Evolutionary conservation across 2,888 invertebrate species (phyloP), one percentile per base, ranked within the genome.

Genomic region (Apoderus coryli): DNA sequence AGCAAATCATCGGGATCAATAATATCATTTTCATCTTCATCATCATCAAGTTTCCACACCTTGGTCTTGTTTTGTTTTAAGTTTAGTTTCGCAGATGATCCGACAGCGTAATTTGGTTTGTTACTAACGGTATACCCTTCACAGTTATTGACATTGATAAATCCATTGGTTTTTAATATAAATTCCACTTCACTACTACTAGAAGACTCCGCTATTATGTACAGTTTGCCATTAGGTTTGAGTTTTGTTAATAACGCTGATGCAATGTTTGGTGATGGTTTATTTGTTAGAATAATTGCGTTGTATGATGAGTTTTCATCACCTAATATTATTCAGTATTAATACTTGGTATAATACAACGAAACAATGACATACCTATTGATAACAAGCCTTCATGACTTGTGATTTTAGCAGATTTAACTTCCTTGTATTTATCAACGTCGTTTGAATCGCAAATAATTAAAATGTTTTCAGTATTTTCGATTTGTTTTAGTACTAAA

Each of bases 1-100:
- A 98, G 60, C 14, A 98, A 65, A 42, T 79, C 75, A 56, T 90
- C 81, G 36, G 84, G 80, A 58, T 95, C 80, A 41, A 95, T 85
- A 45, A 77, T 76, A 47, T 86, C 81, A 29, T 60, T 60, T 30
- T 70, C 69, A 6, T 76, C 75, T 38, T 69, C 67, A 30, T 69
- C 67, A 36, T 78, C 75, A 36, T 79, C 76, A 25, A 89, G 54
- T 54, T 81, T 82, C 88, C 90, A 90, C 2, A 79, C 69, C 19
- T 63, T 56, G 3, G 61, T 47, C 14, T 57, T 45, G 14, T 58
- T 48, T 30, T 58, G 47, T 12, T 54, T 42, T 14, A 66, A 59
- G 13, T 61, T 60, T 10, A 77, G 49, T 36, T 68, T 63, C 1
- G 67, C 59, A 7, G 70, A 63, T 0, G 76, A 73, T n/a, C 76